Conservation (phyloP, 2,113 vertebrate species). For the Eubucco bourcierii region DNA sequence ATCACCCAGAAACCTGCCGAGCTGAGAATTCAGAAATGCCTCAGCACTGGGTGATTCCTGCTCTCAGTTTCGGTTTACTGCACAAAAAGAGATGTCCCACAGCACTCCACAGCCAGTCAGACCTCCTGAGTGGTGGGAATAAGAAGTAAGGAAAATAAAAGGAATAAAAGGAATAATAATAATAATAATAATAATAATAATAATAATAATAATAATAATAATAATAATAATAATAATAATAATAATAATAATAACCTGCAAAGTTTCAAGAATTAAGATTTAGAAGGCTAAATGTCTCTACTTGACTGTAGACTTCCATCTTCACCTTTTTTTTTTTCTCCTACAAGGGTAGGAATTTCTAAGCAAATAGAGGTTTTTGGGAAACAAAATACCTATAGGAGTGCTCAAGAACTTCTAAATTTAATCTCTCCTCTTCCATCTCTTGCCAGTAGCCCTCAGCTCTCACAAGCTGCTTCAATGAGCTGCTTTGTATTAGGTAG, state of each 20-base stretch:
- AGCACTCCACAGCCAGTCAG: accelerated
- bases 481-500: neutral
- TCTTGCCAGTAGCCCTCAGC: neutral
- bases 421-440: neutral
- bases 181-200: no score
- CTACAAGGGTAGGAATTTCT: neutral
- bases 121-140: neutral
- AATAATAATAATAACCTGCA: no score
- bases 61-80: neutral
- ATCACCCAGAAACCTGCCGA: no score
- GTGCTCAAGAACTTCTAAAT: accelerated
- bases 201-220: no score
- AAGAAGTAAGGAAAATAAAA: neutral
- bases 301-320: accelerated
- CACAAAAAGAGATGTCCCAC: accelerated
- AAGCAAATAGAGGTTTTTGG: accelerated
- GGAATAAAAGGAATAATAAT: no score
- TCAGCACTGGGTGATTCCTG: neutral
- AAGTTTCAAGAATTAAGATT: neutral
- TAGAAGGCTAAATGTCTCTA: neutral
- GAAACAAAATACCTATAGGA: neutral
- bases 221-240: no score
- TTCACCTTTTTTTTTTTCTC: neutral
- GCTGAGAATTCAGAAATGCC: neutral
- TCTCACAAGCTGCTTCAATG: accelerated